Conservation (phyloP, 2,888 invertebrate species). For the Coecobrya sp. region DNA sequence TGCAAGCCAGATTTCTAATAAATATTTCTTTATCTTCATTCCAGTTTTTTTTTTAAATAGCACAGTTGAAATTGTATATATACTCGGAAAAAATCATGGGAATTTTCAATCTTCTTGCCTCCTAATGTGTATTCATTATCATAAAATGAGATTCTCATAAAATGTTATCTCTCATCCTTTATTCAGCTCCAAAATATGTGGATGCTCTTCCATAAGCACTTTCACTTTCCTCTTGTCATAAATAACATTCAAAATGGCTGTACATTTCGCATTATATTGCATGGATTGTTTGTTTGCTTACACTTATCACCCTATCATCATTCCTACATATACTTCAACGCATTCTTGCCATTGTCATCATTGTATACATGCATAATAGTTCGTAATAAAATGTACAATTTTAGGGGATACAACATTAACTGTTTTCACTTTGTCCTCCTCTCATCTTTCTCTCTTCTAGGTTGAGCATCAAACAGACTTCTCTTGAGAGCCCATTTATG, state of each 20-base stretch:
- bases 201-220: background rate
- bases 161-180: background rate
- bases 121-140: no score
- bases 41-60: no score
- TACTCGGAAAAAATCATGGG: no score
- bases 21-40: no score
- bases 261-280: background rate
- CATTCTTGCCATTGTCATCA: background rate
- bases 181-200: background rate
- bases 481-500: constrained; percentile 46
- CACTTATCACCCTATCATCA: constrained; percentile 25
- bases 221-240: background rate
- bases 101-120: no score
- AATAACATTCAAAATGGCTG: background rate
- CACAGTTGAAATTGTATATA: no score
- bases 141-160: no score
- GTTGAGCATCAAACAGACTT: no score
- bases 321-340: background rate
- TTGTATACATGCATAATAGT: background rate
- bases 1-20: no score
- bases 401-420: background rate
- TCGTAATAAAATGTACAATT: no score
- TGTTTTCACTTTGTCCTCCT: background rate
- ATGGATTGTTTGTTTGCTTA: background rate
- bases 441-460: background rate